Evolutionary conservation across 2,888 invertebrate genomes (phyloP), one percentile per base, ranked within the genome.

Genomic region (Agrilus biguttatus): DNA sequence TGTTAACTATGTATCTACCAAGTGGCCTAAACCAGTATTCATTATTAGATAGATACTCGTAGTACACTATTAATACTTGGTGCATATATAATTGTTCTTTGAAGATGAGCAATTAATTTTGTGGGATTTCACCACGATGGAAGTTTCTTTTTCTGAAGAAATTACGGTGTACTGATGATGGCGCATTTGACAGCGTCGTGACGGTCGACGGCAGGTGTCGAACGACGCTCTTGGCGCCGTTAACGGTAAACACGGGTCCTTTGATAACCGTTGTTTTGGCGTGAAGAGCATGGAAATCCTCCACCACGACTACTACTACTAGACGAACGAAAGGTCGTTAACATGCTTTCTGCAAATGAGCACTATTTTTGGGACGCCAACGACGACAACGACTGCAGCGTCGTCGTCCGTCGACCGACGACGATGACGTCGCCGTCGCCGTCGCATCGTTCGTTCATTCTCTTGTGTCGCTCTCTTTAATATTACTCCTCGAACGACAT

Each of bases 211-310:
- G 47, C 54, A 54, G 54, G 54, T 54, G 54, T 52, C 47, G 53
- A 54, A 50, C 48, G 52, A 50, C 53, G 52, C 51, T 47, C 41
- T 47, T 49, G 54, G 53, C 54, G 54, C 53, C 54, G 48, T 46
- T 42, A 46, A 45, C 45, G 45, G 47, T 52, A 51, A 54, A 53
- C 51, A 53, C 44, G 50, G 45, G 45, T 48, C 45, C 45, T 47
- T 45, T 48, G 47, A 45, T 44, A 46, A 42, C 46, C 36, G 45
- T 41, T 54, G 49, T 52, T 52, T 52, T 53, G 54, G 8, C 28
- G 28, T 28, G 28, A 28, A 28, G 28, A 28, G 28, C 28, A 10
- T 28, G 28, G 10, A 28, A 10, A 28, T 28, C 28, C 28, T 2
- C 21, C 21, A 21, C 21, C 21, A 21, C 21, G 21, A 21, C 21